Evolutionary conservation across 1,140 invertebrate genomes (phyloP), one percentile per base, ranked within the genome.

Genomic region (Lasaia peninsularis): DNA sequence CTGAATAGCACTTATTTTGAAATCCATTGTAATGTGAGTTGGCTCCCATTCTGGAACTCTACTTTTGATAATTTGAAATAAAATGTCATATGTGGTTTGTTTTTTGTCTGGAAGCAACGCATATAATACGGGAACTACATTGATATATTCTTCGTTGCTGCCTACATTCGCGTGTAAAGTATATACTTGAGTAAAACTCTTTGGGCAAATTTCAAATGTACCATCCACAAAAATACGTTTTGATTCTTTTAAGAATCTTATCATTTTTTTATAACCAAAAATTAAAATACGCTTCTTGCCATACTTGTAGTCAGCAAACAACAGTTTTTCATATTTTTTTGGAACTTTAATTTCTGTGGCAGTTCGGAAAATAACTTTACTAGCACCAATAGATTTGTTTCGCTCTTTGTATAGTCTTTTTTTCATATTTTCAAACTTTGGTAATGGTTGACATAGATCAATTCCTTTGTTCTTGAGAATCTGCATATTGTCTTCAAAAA

Each of bases 241-340:
- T 2, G 5, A 24, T 24, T 24, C 5, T 34, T n/a, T n/a, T n/a
- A 34, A 11, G 33, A 11, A 34, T 11, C 11, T 34, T 48, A 18
- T 48, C 16, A 48, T 1, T 48, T 48, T 48, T 1, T 20, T 11
- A 24, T 48, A 12, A 48, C 14, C 6, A 48, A 48, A 48, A 18
- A 48, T 48, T 5, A 48, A 5, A 18, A 48, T 48, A 8, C 44
- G 5, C 14, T 48, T 48, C 18, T 48, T 48, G 12, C 44, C 14
- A 48, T 48, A 11, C 5, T 16, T 5, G 44, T 48, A 48, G 16
- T 48, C 44, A 48, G 44, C 44, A 48, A 48, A 48, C 44, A 48
- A 48, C 14, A 48, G 14, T 24, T 18, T 48, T 48, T 20, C 1
- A 11, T 11, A 3, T 20, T 48, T 48, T 48, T 24, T 48, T 16